Evolutionary conservation across 2,888 invertebrate species (phyloP).

Genomic region (Hydrotaea cyrtoneurina): DNA sequence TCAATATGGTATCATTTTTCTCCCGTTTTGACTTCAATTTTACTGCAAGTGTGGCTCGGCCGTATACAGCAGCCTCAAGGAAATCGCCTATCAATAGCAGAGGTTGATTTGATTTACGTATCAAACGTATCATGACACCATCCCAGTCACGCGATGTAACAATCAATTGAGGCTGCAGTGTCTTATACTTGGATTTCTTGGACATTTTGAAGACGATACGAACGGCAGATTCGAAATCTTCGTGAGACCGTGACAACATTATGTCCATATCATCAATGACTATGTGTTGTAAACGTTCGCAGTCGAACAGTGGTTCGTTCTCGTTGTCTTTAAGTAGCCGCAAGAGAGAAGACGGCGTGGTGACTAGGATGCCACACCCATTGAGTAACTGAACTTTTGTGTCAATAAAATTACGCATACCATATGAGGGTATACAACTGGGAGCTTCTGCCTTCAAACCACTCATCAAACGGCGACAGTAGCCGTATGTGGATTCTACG

Average conservation of each 20-base stretch:
- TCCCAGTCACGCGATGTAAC: conserved; percentile 86
- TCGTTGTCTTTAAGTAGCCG: conserved; percentile 81
- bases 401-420: conserved; percentile 70
- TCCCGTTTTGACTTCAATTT: conserved; percentile 74
- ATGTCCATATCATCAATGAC: conserved; percentile 88
- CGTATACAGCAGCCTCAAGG: conserved; percentile 89
- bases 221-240: conserved; percentile 67
- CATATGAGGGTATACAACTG: conserved; percentile 81
- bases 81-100: conserved; percentile 87
- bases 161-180: conserved; percentile 82
- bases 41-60: conserved; percentile 82
- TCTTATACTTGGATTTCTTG: conserved; percentile 57
- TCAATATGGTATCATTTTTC: conserved; percentile 79
- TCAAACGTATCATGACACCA: conserved; percentile 82
- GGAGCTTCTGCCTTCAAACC: conserved; percentile 77
- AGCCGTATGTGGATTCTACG: conserved; percentile 81
- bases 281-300: conserved; percentile 84
- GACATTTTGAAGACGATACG: conserved; percentile 65
- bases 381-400: conserved; percentile 81
- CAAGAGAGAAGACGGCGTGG: conserved; percentile 84
- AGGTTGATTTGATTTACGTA: conserved; percentile 81
- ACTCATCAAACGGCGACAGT: conserved; percentile 81
- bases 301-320: conserved; percentile 81
- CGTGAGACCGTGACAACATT: conserved; percentile 78
- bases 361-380: conserved; percentile 87